phyloP scores from a whole-genome alignment of 2,888 invertebrate genomes.

The Tetanocera ferruginea region DNA sequence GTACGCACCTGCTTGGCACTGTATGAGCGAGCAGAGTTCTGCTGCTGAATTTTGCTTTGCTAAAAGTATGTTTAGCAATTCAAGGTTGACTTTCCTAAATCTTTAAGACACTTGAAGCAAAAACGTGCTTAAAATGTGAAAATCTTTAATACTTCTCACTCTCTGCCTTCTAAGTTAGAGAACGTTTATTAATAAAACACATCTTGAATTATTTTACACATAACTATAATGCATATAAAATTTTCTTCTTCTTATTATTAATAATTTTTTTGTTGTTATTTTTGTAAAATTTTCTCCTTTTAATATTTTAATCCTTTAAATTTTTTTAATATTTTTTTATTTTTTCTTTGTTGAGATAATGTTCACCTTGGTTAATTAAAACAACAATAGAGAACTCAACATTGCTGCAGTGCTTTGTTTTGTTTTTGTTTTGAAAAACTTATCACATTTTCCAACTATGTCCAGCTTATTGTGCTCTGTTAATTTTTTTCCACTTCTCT shows the following conservation, averaged over 20 bases:
- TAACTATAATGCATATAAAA: neutral
- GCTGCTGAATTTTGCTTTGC: neutral
- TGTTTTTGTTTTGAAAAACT: neutral
- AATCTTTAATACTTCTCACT: neutral
- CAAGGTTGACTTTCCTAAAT: slow-evolving; percentile 11
- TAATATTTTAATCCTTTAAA: too few relatives aligned
- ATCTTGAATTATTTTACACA: neutral
- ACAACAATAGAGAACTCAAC: neutral
- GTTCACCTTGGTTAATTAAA: too few relatives aligned
- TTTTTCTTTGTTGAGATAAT: too few relatives aligned
- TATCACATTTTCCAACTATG: neutral
- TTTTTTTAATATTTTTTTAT: too few relatives aligned
- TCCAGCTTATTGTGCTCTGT: neutral
- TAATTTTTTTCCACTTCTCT: neutral
- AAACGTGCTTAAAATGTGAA: slow-evolving; percentile 29
- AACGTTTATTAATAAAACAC: neutral
- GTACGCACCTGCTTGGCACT: too few relatives aligned
- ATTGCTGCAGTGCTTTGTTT: neutral
- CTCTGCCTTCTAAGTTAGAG: neutral
- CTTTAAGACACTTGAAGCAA: neutral
- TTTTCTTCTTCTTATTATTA: neutral
- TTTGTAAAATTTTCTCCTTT: too few relatives aligned
- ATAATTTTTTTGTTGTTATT: neutral
- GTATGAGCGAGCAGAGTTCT: too few relatives aligned
- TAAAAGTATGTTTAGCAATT: neutral